Base-by-base conservation (phyloP, 2,113 vertebrate species). In the Melanerpes formicivorus region DNA sequence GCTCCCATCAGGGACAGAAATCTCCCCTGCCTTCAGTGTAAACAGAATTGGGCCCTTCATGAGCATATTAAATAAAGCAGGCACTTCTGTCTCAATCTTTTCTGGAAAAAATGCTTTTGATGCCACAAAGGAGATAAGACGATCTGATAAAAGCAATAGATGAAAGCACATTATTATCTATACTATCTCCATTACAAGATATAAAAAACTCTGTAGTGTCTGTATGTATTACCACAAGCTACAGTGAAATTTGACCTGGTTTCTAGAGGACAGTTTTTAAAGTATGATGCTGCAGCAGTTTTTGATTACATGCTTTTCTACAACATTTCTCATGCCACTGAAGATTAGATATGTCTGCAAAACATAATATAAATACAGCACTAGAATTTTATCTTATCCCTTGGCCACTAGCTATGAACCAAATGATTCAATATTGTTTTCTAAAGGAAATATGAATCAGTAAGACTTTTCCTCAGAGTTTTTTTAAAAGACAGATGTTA, bases 311-410 rank as follows among this genome's bases (percentile, higher is more conserved):
- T 81, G 72, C 82, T 86, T 91, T 94, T 91, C 88, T 93, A 81
- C 87, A 90, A 80, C 87, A 96, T 97, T 96, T 96, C 94, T 97
- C 94, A 94, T 93, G 84, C 89, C 92, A 83, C 80, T 66, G 66
- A 85, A 96, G 95, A 97, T 97, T 96, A 97, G 94, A 93, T 94
- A 96, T 42, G 67, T 91, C 97, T 96, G 93, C 89, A 93, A 96
- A 94, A 94, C 69, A 96, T 81, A 96, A 97, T 88, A 97, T 91
- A 96, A 97, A 96, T 92, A 75, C 73, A 96, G 92, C 86, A 94
- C 52, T 27, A 73, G 88, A 96, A 92, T 95, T 97, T 94, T 97
- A 95, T 97, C 95, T 97, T 89, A 95, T 93, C 84, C 91, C 90
- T 79, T 83, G 67, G 66, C 88, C 94, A 75, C 84, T 93, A 96